phyloP scores from a whole-genome alignment of 2,113 vertebrate species.

The Lagenorhynchus albirostris region DNA sequence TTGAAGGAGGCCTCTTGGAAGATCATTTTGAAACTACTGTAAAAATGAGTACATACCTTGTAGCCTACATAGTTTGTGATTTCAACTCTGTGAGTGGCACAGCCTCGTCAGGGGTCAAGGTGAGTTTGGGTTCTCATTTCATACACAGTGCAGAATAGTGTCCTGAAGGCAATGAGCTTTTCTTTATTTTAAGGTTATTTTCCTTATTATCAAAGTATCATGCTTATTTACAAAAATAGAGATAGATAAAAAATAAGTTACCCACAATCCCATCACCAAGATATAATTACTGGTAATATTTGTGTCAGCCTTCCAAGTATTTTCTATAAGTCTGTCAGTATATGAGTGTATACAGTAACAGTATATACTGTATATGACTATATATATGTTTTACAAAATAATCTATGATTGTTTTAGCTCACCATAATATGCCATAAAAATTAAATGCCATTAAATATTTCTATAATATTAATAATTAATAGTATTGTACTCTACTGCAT shows the following conservation, averaged over 20 bases:
- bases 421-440: neutral
- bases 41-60: constrained; percentile 66
- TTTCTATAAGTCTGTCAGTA: neutral
- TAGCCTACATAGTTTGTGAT: constrained; percentile 65
- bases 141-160: neutral
- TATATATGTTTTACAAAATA: neutral
- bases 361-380: neutral
- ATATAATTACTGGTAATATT: neutral
- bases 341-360: neutral
- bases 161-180: neutral
- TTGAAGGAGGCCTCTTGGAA: constrained; percentile 60
- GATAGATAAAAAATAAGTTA: neutral
- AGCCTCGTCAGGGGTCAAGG: constrained; percentile 55
- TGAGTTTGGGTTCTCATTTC: constrained; percentile 37
- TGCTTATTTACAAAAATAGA: neutral
- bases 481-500: neutral
- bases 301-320: neutral
- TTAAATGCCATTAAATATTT: neutral
- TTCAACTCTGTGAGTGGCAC: constrained; percentile 55
- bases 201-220: neutral
- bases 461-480: neutral
- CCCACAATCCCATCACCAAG: neutral
- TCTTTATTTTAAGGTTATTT: neutral
- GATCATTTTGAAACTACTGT: constrained; percentile 63
- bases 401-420: neutral